Percentiles rank a stretch among this genome's conserved stretches.
Evolutionary conservation across 2,113 vertebrate species (phyloP).

Genomic region (Piaya cayana): DNA sequence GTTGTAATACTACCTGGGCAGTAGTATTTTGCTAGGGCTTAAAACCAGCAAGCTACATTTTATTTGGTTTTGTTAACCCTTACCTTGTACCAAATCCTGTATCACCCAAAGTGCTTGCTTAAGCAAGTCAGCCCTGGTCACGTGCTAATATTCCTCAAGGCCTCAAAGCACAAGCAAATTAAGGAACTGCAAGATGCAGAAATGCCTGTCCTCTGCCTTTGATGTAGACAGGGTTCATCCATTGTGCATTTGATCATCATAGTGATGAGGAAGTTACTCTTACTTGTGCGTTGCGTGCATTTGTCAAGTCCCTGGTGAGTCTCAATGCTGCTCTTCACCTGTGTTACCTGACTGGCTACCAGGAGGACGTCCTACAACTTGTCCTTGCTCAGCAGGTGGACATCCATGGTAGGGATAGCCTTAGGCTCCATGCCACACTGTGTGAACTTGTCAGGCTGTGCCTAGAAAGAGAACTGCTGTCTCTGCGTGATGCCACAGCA

Average conservation of each 20-base stretch:
- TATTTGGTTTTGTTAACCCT: neutral
- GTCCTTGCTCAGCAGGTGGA: neutral
- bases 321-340: neutral
- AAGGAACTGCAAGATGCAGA: neutral
- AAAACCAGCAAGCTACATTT: neutral
- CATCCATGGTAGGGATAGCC: neutral
- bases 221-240: neutral
- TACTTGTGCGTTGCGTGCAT: neutral
- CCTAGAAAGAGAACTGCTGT: neutral
- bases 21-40: neutral
- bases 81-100: neutral
- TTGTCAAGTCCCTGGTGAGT: neutral
- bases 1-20: neutral
- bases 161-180: neutral
- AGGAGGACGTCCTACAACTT: neutral
- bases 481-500: neutral
- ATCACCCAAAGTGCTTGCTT: neutral
- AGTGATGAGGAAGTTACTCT: neutral
- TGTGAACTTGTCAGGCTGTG: neutral
- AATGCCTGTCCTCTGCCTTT: neutral
- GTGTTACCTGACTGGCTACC: neutral
- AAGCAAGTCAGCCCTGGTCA: neutral
- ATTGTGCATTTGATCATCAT: neutral
- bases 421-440: fast-evolving
- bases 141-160: neutral